Base-by-base conservation (phyloP, 2,888 invertebrate genomes). In the Acholoe squamosa region DNA sequence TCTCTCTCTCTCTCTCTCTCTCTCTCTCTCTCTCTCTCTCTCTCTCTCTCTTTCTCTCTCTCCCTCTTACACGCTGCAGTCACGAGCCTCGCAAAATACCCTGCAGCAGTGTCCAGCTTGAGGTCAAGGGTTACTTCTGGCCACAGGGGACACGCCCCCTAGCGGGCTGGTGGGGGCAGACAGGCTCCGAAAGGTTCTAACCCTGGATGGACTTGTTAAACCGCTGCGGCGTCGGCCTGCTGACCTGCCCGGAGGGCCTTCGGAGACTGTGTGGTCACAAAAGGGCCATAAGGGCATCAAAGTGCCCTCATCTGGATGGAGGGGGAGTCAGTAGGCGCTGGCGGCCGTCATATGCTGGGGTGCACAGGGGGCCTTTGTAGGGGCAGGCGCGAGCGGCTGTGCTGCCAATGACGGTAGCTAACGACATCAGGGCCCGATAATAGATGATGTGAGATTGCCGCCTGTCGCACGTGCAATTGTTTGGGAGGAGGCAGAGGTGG, bases 211-310 rank as follows among this genome's bases (percentile, higher is more conserved):
- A 84, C 84, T 28, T 84, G 84, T 84, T 84, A 84, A 84, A 43
- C 16, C 34, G 51, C 14, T 14, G 28, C n/a, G 71, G 71, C 71
- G 31, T 14, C 28, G 71, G 28, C 28, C 61, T 19, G 43, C 61
- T 61, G 61, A 61, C 61, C n/a, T 19, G 61, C 61, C 61, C 61
- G 61, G 12, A 0, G 61, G 61, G 61, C 61, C 61, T 61, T 61
- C 61, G 56, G 86, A 86, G 54, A 28, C 54, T 52, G 28, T 19
- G 56, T 28, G 86, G 86, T 56, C 86, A 86, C 86, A 86, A 86
- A 86, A 86, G 86, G 86, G 86, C 86, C 86, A 86, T 86, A 86
- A 86, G 86, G 86, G 86, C 86, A 86, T 86, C 86, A 86, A 86
- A 86, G 86, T 86, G 86, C 54, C 86, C 56, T 33, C 80, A 34